phyloP scores from a whole-genome alignment of 1,140 invertebrate genomes.

The Aphelenchoides fujianensis region DNA sequence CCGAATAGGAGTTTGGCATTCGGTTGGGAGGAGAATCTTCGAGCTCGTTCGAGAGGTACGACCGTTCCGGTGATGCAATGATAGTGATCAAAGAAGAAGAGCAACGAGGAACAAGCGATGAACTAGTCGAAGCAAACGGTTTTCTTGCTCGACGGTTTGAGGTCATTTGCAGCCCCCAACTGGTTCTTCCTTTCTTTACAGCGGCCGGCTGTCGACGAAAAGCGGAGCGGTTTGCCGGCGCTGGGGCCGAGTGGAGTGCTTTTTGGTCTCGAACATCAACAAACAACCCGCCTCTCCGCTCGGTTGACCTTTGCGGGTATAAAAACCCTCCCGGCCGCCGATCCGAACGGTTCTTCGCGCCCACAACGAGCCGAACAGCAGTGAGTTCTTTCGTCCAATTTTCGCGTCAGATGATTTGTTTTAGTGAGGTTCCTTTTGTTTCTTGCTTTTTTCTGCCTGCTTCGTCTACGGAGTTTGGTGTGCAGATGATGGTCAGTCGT shows the following conservation, averaged over 20 bases:
- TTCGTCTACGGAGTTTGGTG: background rate
- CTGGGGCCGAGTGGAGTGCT: background rate
- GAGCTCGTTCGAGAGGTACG: too few relatives aligned
- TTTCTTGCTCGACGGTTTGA: too few relatives aligned
- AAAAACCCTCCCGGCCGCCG: background rate
- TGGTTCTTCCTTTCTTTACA: too few relatives aligned
- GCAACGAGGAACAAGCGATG: too few relatives aligned
- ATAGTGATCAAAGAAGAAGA: too few relatives aligned
- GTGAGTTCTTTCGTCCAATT: constrained; percentile 9
- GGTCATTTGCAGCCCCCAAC: too few relatives aligned
- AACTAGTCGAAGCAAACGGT: too few relatives aligned
- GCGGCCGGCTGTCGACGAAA: background rate
- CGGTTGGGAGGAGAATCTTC: too few relatives aligned
- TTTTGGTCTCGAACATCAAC: background rate
- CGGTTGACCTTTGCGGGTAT: background rate
- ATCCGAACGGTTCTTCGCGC: background rate
- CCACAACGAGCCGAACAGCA: background rate
- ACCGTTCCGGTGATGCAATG: too few relatives aligned
- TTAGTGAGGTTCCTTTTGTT: background rate
- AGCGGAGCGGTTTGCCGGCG: background rate
- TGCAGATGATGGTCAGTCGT: background rate
- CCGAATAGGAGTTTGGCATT: too few relatives aligned
- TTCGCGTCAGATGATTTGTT: background rate
- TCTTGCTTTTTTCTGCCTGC: background rate
- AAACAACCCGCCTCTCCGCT: background rate